Percentiles rank a stretch among this genome's conserved stretches.
Conservation (phyloP, 2,113 vertebrate species). For the Thunnus maccoyii region DNA sequence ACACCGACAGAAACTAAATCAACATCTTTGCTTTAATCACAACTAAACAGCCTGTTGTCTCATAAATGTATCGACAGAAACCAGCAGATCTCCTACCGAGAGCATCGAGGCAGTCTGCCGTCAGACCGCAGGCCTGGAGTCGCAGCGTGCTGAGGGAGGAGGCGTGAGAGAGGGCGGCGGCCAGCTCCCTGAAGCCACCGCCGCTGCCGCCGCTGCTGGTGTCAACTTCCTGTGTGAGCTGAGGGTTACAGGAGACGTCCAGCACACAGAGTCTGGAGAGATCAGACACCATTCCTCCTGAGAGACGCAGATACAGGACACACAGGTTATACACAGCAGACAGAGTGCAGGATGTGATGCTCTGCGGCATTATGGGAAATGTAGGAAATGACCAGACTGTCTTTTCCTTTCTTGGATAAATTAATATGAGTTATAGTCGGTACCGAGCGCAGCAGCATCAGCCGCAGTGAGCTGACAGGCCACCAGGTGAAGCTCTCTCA, state of each 20-base stretch:
- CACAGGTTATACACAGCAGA: neutral
- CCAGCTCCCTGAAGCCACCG: slow-evolving; percentile 77
- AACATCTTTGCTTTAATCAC: too few relatives aligned
- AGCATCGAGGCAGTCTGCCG: slow-evolving; percentile 74
- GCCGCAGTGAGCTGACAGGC: slow-evolving; percentile 86
- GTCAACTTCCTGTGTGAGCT: slow-evolving; percentile 62
- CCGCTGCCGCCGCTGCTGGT: rapidly evolving
- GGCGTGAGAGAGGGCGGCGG: slow-evolving; percentile 80
- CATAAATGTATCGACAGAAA: neutral
- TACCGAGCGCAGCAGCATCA: slow-evolving; percentile 88
- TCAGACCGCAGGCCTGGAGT: slow-evolving; percentile 89
- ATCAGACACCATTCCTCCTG: slow-evolving; percentile 80
- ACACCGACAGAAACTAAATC: too few relatives aligned
- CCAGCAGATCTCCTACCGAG: slow-evolving; percentile 79
- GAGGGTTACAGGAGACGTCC: slow-evolving; percentile 90
- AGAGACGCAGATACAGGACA: neutral
- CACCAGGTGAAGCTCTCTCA: slow-evolving; percentile 87
- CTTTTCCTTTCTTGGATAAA: too few relatives aligned
- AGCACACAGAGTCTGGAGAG: slow-evolving; percentile 84
- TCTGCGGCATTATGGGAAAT: slow-evolving; percentile 30
- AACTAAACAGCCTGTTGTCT: too few relatives aligned
- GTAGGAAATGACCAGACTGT: neutral
- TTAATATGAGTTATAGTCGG: too few relatives aligned
- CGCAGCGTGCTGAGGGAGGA: slow-evolving; percentile 83
- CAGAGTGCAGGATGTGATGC: neutral